Base-by-base conservation (phyloP, 2,113 vertebrate species). In the Seriola quinqueradiata region DNA sequence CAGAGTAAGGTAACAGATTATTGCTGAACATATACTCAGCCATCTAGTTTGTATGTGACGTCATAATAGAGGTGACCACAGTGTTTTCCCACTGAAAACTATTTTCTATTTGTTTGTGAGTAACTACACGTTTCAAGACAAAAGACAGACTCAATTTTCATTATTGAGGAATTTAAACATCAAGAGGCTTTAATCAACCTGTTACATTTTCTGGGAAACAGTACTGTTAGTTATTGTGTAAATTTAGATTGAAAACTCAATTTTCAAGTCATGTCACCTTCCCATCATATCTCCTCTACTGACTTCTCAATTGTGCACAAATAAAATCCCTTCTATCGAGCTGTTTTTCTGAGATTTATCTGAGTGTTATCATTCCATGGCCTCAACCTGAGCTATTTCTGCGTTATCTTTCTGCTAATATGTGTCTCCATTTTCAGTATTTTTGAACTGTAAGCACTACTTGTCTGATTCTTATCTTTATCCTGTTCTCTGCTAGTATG, bases 361-460 rank as follows among this genome's bases (percentile, higher is more conserved):
- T 21, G 10, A 11, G 40, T 42, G 40, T 67, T 78, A 81, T 75
- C 40, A 68, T 63, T 63, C 50, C 57, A 21, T 5, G 1, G 38
- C 21, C 57, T 82, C 40, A 70, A 55, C 50, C 68, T 66, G 54
- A 85, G 64, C 80, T 59, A 67, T 74, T 82, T 69, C 75, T 40
- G 75, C 10, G 36, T 73, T 0, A 76, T 76, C 23, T 50, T 61
- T 46, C 66, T 73, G 50, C 70, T 81, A 85, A 73, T 61, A 71
- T 23, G 38, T 1, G 6, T 52, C n/a, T 50, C 25, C 66, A 60
- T 59, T 73, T 46, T 57, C 36, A 75, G 69, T 42, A 70, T 61
- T 48, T 77, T 64, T 6, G 38, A 73, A 60, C 68, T 75, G 75
- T 64, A 54, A 64, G 66, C 70, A 70, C 14, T 81, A 32, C 72